Conservation (phyloP, 2,113 vertebrate genomes). For the Macaca fascicularis region DNA sequence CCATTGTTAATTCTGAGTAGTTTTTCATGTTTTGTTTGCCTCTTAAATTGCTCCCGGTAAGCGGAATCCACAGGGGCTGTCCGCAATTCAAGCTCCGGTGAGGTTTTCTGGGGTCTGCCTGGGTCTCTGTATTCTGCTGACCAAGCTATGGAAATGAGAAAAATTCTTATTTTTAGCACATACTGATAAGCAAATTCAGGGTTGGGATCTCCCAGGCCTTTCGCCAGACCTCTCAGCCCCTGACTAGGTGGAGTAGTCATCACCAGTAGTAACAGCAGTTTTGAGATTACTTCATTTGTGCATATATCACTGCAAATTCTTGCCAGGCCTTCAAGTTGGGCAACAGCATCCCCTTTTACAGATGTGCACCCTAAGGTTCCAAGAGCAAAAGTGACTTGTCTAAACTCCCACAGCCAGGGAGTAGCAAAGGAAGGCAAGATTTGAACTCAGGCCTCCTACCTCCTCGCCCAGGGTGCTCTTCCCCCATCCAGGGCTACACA, state of each 20-base stretch:
- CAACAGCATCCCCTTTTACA: neutral
- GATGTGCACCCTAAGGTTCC: neutral
- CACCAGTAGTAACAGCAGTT: neutral
- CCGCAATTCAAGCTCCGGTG: neutral
- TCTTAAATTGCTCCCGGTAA: constrained; percentile 64
- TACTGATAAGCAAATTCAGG: neutral
- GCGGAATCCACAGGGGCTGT: constrained; percentile 23
- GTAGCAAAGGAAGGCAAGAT: neutral
- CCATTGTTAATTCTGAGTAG: constrained; percentile 77
- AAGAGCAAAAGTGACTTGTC: neutral
- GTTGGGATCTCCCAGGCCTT: neutral
- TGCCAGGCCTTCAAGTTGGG: neutral
- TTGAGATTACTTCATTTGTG: accelerated
- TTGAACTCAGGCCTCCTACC: neutral
- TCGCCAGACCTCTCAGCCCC: neutral
- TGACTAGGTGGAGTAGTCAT: accelerated
- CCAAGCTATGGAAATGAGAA: neutral
- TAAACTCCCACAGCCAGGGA: neutral
- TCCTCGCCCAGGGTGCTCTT: neutral
- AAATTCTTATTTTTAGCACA: constrained; percentile 42
- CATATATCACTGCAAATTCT: neutral
- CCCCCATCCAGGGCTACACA: neutral
- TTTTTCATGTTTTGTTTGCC: constrained; percentile 72
- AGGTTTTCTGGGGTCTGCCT: constrained; percentile 39
- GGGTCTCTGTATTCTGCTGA: constrained; percentile 55